These are phyloP conservation scores for Herpetotheres cachinnans DNA, from an alignment of 2,113 vertebrate species.

Conservation along the genomic window DNA sequence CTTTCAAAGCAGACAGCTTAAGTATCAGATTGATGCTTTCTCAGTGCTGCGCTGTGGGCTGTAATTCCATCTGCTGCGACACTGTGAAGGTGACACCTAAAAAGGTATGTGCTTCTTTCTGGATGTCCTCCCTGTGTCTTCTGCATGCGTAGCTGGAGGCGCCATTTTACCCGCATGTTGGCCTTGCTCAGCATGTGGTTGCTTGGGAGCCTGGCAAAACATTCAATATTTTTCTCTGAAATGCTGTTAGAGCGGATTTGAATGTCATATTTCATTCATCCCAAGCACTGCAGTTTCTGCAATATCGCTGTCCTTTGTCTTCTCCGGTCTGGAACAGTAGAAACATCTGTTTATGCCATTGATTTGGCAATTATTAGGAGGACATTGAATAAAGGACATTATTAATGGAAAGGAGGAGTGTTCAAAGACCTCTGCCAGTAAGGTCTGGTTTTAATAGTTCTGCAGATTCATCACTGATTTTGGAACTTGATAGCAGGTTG, in stretches of 20 bases:
- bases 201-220: not conserved
- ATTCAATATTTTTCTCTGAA: not conserved
- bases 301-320: not conserved
- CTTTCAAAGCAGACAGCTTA: conserved; percentile 19
- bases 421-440: not conserved
- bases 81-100: conserved; percentile 32
- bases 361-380: conserved; percentile 27
- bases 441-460: not conserved
- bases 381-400: not conserved
- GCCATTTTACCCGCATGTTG: not conserved
- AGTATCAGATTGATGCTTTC: conserved; percentile 32
- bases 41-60: not conserved
- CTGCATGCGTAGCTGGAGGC: not conserved
- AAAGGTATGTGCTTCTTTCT: not conserved
- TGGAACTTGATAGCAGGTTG: not conserved
- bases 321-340: not conserved
- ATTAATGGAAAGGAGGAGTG: not conserved
- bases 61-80: conserved; percentile 43
- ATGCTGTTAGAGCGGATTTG: not conserved
- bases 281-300: not conserved
- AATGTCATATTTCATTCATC: not conserved
- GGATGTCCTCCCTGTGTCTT: not conserved
- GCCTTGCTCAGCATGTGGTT: not conserved
- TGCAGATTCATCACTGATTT: conserved; percentile 4
- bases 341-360: not conserved